Evolutionary conservation across 2,113 vertebrate species (phyloP).

Genomic region (Nanorana parkeri): DNA sequence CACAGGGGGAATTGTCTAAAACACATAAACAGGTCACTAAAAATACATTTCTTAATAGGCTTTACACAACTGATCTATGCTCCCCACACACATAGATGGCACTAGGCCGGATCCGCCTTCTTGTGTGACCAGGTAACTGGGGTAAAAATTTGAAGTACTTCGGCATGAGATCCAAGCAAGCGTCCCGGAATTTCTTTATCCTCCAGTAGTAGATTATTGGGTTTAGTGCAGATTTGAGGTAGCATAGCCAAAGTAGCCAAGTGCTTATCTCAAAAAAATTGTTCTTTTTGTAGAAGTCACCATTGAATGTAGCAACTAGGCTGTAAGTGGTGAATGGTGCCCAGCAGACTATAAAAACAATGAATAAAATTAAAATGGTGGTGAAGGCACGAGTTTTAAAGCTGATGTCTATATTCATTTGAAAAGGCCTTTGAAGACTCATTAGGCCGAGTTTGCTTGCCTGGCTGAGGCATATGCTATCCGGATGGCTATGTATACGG

Average conservation of each 20-base stretch:
- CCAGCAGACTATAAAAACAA: slow-evolving; percentile 93
- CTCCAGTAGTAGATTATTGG: slow-evolving; percentile 99
- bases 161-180: slow-evolving; percentile 94
- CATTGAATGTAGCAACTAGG: slow-evolving; percentile 89
- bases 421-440: slow-evolving; percentile 94
- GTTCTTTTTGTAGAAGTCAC: slow-evolving; percentile 88
- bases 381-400: slow-evolving; percentile 99
- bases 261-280: slow-evolving; percentile 95
- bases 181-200: slow-evolving; percentile 97
- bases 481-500: slow-evolving; percentile 92
- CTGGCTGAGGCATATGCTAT: slow-evolving; percentile 94
- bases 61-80: slow-evolving; percentile 88
- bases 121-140: slow-evolving; percentile 86
- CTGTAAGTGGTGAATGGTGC: slow-evolving; percentile 93
- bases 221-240: slow-evolving; percentile 98
- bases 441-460: slow-evolving; percentile 95
- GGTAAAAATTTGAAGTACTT: slow-evolving; percentile 95
- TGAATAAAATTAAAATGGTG: slow-evolving; percentile 97
- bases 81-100: slow-evolving; percentile 95
- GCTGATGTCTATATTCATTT: slow-evolving; percentile 97
- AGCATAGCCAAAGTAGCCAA: slow-evolving; percentile 98
- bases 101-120: slow-evolving; percentile 90
- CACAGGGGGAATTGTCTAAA: slow-evolving; percentile 61
- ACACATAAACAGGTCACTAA: slow-evolving; percentile 57
- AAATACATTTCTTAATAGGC: slow-evolving; percentile 6